Percentiles rank a stretch among this genome's conserved stretches.
Conservation (phyloP, 1,140 invertebrate species). For the Zaprionus camerounensis region DNA sequence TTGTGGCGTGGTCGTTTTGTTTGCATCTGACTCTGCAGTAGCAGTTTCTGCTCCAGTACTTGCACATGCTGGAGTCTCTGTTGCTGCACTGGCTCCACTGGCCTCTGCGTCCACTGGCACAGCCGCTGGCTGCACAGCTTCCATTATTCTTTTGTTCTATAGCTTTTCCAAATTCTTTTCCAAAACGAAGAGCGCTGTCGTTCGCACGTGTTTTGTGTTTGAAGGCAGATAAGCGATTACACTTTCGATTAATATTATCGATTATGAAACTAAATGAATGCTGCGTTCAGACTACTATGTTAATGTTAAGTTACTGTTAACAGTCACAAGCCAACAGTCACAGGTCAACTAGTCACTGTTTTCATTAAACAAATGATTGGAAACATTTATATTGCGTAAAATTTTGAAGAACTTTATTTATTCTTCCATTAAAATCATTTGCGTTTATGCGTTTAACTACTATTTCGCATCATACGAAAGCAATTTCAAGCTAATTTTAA, state of each 20-base stretch:
- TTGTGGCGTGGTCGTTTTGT: constrained; percentile 3
- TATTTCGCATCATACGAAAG: constrained; percentile 24
- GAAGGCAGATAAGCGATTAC: not conserved
- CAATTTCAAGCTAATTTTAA: constrained; percentile 48
- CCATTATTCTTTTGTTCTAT: constrained; percentile 15
- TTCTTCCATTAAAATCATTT: constrained; percentile 43
- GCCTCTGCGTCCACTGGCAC: not conserved
- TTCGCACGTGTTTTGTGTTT: constrained; percentile 37
- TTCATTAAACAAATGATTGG: not conserved
- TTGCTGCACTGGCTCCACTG: not conserved
- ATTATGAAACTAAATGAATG: not conserved
- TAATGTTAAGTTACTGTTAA: constrained; percentile 3
- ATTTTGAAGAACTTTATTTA: constrained; percentile 37
- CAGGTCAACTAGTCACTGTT: not conserved
- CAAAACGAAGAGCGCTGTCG: constrained; percentile 4
- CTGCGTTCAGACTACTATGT: not conserved
- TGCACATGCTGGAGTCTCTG: not conserved
- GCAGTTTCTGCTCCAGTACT: not conserved
- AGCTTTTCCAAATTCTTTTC: constrained; percentile 5
- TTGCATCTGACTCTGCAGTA: not conserved
- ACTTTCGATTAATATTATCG: constrained; percentile 16
- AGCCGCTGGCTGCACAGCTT: constrained; percentile 18
- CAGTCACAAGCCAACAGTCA: not conserved
- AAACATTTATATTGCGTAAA: constrained; percentile 25
- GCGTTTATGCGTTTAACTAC: constrained; percentile 28